Base-by-base conservation (phyloP, 2,797 vertebrate genomes). In the Pelochelys cantorii region DNA sequence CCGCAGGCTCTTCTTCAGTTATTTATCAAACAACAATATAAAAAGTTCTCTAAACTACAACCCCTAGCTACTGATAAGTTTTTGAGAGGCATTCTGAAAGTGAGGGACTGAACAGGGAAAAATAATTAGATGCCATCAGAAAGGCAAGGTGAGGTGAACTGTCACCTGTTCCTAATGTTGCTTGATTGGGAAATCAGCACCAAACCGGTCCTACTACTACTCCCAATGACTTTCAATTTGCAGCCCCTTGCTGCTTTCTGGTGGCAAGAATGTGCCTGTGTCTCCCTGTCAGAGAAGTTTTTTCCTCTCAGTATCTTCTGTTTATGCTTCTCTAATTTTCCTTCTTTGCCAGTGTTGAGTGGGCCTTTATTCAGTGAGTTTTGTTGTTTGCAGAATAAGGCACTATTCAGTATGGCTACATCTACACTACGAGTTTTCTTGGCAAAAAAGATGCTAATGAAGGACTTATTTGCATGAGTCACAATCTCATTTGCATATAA, bases 191-290 rank as follows among this genome's bases (percentile, higher is more conserved):
- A 75, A 54, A 31, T n/a, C 68, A 25, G 34, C 68, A 74, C 42
- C 34, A 23, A 42, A 42, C 5, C 12, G 20, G 10, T 85, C 48
- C 56, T 55, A 68, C 56, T 29, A 1, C 62, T 42, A 1, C 60
- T 11, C 55, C 79, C 78, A 3, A 56, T 81, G 5, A 55, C 2
- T 37, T 91, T 20, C 4, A n/a, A 78, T 25, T 60, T 65, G 79
- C 93, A 93, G 94, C 94, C 95, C 95, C 92, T 11, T 92, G 54
- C 88, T 92, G 96, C 96, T 95, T 90, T 92, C 96, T 97, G 92
- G 83, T 89, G 96, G 96, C 83, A 97, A 94, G 92, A 94, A 95
- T 86, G 92, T 85, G 53, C 11, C 31, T 15, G 22, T 82, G 34
- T 25, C 86, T 87, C 34, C 59, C 23, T 79, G 7, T 23, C 6